Conservation (phyloP, 2,797 vertebrate genomes). For the Sitta carolinensis region DNA sequence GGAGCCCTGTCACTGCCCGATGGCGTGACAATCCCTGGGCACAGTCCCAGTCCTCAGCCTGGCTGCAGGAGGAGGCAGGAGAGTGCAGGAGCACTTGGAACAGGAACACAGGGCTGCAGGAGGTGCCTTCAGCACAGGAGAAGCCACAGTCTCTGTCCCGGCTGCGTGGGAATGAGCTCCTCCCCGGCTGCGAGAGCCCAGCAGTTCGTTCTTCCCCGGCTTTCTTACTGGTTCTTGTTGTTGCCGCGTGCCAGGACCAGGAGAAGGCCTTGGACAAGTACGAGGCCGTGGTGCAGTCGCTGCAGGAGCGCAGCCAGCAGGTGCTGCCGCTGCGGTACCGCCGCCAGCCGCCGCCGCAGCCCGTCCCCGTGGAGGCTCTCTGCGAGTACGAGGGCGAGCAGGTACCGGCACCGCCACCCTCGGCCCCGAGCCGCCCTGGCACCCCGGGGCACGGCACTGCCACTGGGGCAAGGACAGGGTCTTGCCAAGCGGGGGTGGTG, state of each 20-base stretch:
- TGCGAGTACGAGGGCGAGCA: slow-evolving; percentile 91
- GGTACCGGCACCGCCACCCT: slow-evolving; percentile 81
- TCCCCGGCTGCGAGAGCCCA: neutral
- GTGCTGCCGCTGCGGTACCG: slow-evolving; percentile 88
- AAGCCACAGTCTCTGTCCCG: rapidly evolving
- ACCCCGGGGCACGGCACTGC: rapidly evolving
- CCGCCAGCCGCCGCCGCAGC: slow-evolving; percentile 79
- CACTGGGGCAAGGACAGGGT: neutral
- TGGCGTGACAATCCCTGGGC: neutral
- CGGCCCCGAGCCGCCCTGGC: rapidly evolving
- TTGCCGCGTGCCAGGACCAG: slow-evolving; percentile 84
- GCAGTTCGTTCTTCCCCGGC: rapidly evolving
- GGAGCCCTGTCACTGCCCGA: rapidly evolving
- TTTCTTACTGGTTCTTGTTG: neutral
- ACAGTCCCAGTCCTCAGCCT: neutral
- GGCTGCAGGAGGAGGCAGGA: neutral
- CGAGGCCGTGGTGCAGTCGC: slow-evolving; percentile 82
- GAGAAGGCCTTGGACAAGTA: slow-evolving; percentile 90
- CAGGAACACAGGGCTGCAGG: neutral
- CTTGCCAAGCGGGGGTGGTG: rapidly evolving
- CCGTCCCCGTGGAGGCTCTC: slow-evolving; percentile 90
- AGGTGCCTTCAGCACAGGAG: neutral
- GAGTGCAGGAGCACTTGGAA: neutral
- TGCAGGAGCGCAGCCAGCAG: slow-evolving; percentile 88
- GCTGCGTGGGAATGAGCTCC: rapidly evolving